A percentile compares a stretch with the other conserved stretches of the same genome.
These are phyloP conservation scores for Silurus meridionalis DNA, from an alignment of 2,113 vertebrate genomes.

Conservation along the genomic window DNA sequence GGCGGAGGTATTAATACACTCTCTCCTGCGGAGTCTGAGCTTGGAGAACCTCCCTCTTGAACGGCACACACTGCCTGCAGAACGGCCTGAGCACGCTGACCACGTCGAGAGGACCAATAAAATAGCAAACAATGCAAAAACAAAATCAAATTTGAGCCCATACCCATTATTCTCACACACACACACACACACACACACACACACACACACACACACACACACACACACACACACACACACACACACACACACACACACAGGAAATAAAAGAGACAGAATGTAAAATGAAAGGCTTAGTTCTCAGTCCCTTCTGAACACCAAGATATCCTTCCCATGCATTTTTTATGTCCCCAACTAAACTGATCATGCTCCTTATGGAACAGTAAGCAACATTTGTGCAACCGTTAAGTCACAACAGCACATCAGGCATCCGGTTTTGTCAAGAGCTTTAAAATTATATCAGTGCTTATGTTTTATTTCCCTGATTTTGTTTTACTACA, in stretches of 20 bases:
- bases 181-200: too few relatives aligned
- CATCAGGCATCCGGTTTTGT: background rate
- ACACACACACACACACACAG: too few relatives aligned
- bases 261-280: background rate
- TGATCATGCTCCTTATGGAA: too few relatives aligned
- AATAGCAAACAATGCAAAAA: background rate
- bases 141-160: background rate
- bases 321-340: background rate
- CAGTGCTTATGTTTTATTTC: too few relatives aligned
- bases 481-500: background rate
- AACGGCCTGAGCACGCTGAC: conserved; percentile 92
- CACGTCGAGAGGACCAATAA: background rate
- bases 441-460: background rate
- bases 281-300: background rate
- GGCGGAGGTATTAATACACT: conserved; percentile 87
- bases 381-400: background rate
- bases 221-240: too few relatives aligned
- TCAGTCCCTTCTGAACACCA: background rate
- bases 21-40: conserved; percentile 87
- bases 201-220: too few relatives aligned
- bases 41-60: conserved; percentile 89
- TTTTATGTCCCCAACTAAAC: background rate
- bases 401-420: background rate
- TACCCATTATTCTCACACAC: background rate
- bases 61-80: conserved; percentile 95